These are phyloP conservation scores for Lycopodina hypogea DNA, from an alignment of 37 sponge, comb jelly and placozoan genomes.

Conservation along the genomic window DNA sequence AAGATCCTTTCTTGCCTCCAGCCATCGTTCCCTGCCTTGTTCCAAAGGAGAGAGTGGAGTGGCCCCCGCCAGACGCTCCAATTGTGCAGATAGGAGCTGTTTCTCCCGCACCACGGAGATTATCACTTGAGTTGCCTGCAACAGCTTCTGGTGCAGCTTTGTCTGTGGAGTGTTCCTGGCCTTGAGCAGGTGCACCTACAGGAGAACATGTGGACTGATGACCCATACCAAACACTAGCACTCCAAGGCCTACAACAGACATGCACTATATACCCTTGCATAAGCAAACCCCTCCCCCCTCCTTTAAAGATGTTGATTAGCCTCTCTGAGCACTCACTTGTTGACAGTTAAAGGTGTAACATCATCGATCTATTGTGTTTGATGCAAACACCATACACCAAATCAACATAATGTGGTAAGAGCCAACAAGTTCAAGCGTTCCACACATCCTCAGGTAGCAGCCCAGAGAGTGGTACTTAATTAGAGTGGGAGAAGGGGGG, in stretches of 20 bases:
- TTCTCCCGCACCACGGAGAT: constrained; percentile 45
- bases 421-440: no score
- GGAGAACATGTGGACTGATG: no score
- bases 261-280: neutral
- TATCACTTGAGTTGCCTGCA: constrained; percentile 66
- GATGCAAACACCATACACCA: no score
- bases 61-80: neutral
- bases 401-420: no score
- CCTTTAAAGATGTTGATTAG: no score
- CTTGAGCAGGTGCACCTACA: constrained; percentile 33
- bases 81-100: constrained; percentile 3
- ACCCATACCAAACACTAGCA: neutral
- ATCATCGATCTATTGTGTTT: no score
- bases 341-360: no score
- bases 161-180: constrained; percentile 30
- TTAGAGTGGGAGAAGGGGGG: no score
- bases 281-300: no score
- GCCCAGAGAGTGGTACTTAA: no score
- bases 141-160: constrained; percentile 50
- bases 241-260: neutral
- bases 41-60: neutral
- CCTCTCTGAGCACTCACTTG: no score
- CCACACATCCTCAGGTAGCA: no score
- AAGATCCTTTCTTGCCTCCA: neutral
- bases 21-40: neutral